Conservation (phyloP, 2,888 invertebrate species). For the Fragum sueziense region DNA sequence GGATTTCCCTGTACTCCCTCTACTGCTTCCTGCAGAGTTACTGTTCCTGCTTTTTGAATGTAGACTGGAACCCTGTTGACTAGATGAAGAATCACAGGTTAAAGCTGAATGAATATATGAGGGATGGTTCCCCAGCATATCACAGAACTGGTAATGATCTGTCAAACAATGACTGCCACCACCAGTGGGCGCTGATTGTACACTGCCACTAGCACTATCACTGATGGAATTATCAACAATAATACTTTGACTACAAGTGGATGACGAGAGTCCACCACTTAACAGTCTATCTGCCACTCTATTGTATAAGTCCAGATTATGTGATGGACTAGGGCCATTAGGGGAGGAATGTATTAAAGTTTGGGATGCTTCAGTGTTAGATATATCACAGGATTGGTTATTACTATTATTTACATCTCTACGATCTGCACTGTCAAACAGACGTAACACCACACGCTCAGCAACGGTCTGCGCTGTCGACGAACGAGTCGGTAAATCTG, state of each 20-base stretch:
- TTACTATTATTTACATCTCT: background rate
- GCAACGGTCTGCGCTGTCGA: slow-evolving; percentile 40
- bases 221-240: background rate
- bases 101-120: slow-evolving; percentile 16
- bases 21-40: background rate
- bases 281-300: background rate
- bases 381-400: slow-evolving; percentile 41
- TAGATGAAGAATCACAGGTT: slow-evolving; percentile 22
- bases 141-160: slow-evolving; percentile 17
- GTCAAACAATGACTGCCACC: background rate
- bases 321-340: background rate
- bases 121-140: slow-evolving; percentile 18
- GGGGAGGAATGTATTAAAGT: slow-evolving; percentile 18
- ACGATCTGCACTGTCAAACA: slow-evolving; percentile 32
- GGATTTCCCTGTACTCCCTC: background rate
- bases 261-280: background rate
- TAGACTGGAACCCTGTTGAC: slow-evolving; percentile 11
- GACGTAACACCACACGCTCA: slow-evolving; percentile 38
- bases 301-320: background rate
- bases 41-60: background rate
- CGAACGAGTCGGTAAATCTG: background rate
- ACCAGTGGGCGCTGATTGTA: background rate
- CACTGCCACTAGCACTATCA: background rate
- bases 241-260: background rate
- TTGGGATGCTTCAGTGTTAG: slow-evolving; percentile 25